These are phyloP conservation scores for Abrostola triplasia DNA, from an alignment of 2,888 invertebrate genomes.

Conservation along the genomic window DNA sequence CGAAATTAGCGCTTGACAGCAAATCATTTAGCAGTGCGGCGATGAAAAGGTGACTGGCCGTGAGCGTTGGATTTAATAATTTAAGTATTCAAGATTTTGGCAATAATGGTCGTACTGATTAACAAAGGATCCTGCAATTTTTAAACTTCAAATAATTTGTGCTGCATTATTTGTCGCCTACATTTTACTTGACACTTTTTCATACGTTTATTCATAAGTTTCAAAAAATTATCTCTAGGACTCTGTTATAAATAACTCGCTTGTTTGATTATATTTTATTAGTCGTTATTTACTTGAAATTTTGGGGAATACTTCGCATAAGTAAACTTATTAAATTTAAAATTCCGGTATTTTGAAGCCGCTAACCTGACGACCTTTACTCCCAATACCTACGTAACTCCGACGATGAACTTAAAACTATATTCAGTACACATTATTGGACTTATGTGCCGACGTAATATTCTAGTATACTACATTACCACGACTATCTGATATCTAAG, in stretches of 20 bases:
- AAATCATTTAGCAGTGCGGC: slow-evolving; percentile 51
- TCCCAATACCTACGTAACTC: slow-evolving; percentile 27
- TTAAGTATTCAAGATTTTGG: slow-evolving; percentile 23
- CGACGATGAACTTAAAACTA: slow-evolving; percentile 46
- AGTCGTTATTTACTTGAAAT: not conserved
- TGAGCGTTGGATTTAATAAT: slow-evolving; percentile 31
- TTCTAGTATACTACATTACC: slow-evolving; percentile 48
- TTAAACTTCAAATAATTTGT: no score
- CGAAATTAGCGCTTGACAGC: slow-evolving; percentile 41
- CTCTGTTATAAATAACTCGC: no score
- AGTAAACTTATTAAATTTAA: not conserved
- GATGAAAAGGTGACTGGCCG: slow-evolving; percentile 45
- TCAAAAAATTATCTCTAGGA: no score
- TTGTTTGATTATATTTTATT: no score
- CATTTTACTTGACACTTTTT: no score
- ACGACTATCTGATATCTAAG: slow-evolving; percentile 54
- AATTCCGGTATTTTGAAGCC: not conserved
- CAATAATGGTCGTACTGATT: slow-evolving; percentile 14
- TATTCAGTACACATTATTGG: slow-evolving; percentile 54
- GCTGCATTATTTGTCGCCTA: no score
- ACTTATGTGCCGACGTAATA: slow-evolving; percentile 52
- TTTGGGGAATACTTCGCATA: not conserved
- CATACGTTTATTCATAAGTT: no score
- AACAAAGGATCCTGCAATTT: not conserved
- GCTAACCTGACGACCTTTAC: slow-evolving; percentile 2